These are phyloP conservation scores for Camponotus vicinus DNA, from an alignment of 1,140 invertebrate genomes.

Conservation along the genomic window DNA sequence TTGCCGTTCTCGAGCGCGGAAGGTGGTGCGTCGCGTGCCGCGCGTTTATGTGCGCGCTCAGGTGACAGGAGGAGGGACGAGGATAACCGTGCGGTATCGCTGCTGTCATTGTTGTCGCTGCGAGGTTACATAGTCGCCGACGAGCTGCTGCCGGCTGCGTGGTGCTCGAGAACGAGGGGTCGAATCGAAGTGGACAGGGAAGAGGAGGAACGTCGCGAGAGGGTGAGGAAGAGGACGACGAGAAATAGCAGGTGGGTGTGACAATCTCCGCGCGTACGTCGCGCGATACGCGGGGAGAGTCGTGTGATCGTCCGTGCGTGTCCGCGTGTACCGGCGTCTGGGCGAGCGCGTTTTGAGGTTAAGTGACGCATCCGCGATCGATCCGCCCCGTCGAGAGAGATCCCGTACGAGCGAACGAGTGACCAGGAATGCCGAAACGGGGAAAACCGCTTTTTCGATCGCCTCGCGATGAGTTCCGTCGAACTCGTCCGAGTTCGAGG, in stretches of 20 bases:
- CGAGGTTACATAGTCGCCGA: not conserved
- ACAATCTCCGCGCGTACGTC: not conserved
- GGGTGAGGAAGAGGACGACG: not conserved
- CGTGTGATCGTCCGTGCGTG: constrained; percentile 27
- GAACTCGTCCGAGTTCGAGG: not conserved
- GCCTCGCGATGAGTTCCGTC: not conserved
- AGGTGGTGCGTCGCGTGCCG: constrained; percentile 26
- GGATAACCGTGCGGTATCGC: constrained; percentile 2
- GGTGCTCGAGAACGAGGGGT: not conserved
- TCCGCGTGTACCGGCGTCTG: constrained; percentile 59
- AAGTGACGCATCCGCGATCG: constrained; percentile 71
- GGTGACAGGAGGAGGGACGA: constrained; percentile 68
- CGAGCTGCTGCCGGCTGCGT: constrained; percentile 19
- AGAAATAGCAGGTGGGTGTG: constrained; percentile 75
- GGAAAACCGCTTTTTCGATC: not conserved
- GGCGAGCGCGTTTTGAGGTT: constrained; percentile 74
- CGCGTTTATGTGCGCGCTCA: constrained; percentile 70
- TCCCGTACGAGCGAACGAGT: not conserved
- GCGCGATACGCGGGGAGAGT: not conserved
- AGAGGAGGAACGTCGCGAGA: not conserved
- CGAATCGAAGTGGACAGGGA: not conserved
- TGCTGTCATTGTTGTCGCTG: not conserved
- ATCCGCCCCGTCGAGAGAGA: constrained; percentile 49
- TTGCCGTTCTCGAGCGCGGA: constrained; percentile 35
- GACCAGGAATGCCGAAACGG: constrained; percentile 4